Evolutionary conservation across 2,888 invertebrate genomes (phyloP), one percentile per base, ranked within the genome.

Genomic region (Phorcus lineatus): DNA sequence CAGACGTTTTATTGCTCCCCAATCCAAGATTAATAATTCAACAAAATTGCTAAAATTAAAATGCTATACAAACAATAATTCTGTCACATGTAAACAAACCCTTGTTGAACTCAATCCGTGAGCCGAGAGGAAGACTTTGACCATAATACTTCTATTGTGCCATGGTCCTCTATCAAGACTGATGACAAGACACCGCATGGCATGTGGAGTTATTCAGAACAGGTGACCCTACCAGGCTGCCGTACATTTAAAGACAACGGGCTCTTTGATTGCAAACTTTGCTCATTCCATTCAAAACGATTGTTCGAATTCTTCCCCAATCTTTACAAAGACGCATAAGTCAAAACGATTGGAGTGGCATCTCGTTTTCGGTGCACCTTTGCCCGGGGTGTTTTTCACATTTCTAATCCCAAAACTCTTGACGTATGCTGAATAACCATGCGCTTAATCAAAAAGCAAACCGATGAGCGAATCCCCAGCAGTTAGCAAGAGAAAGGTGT

Each of bases 291-390:
- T 19, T 19, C 28, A 19, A 1, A 31, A 16, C 36, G 40, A 70
- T 70, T 31, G 36, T 36, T 70, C 3, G 70, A 70, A 70, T 70
- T 31, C 36, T 19, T 36, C 28, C 36, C 17, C 70, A 31, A 70
- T 31, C 40, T 70, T 36, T 31, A 70, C 70, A 70, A 70, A 31
- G 70, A 70, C 36, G 19, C n/a, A 70, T 70, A 70, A 70, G 70
- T 70, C 70, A 40, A 19, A 70, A 70, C 28, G 70, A 70, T 36
- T 36, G 28, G 40, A 36, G n/a, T 31, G 70, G n/a, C 70, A 70
- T 70, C 17, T 36, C 36, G 40, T n/a, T n/a, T 36, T n/a, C 19
- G 36, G 70, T 70, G 70, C 70, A 40, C 17, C 70, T 11, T 17
- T 19, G 70, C 17, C 36, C 70, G 70, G 19, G 62, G 47, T 62